Conservation (phyloP, 2,113 vertebrate species). For the Theristicus caerulescens region DNA sequence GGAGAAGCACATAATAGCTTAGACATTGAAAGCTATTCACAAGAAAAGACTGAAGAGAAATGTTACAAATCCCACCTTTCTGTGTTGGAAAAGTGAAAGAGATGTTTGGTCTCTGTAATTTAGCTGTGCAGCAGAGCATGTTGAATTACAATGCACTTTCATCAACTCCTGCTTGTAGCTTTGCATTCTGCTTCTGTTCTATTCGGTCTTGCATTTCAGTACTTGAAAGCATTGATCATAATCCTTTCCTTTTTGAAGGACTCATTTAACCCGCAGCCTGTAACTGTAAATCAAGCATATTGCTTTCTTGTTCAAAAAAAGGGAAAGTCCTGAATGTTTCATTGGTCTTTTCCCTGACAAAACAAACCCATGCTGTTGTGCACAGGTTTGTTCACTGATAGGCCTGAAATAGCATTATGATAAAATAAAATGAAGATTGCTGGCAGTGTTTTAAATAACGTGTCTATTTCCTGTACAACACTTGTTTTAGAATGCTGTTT, state of each 20-base stretch:
- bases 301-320: neutral
- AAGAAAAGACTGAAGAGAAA: neutral
- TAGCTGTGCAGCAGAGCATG: conserved; percentile 33
- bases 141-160: conserved; percentile 70
- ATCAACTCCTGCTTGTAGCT: conserved; percentile 56
- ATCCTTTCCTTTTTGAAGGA: neutral
- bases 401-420: neutral
- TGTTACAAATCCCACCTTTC: neutral
- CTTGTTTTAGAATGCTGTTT: neutral
- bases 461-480: neutral
- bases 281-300: neutral
- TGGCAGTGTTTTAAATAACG: neutral
- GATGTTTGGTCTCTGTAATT: conserved; percentile 17
- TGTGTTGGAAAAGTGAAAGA: conserved; percentile 30
- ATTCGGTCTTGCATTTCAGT: neutral
- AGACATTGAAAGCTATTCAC: neutral
- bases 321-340: neutral
- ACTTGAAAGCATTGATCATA: neutral
- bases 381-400: neutral
- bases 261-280: neutral
- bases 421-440: neutral
- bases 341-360: neutral
- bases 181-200: conserved; percentile 47
- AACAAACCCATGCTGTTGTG: neutral
- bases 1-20: neutral